Evolutionary conservation across 2,888 invertebrate species (phyloP).

Genomic region (Cistogaster globosa): DNA sequence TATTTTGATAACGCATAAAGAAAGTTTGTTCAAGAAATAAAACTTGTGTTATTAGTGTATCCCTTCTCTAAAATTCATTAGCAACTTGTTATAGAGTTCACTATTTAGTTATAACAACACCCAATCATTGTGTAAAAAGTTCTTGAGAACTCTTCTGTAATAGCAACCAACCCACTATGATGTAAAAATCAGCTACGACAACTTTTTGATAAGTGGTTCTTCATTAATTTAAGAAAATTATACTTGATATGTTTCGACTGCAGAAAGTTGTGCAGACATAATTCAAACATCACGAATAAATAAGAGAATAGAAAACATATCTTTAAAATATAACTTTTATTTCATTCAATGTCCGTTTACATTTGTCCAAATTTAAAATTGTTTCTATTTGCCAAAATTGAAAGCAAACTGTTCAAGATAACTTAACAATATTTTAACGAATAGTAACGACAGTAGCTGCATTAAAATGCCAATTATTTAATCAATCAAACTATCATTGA

Average conservation of each 20-base stretch:
- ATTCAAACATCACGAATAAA: neutral
- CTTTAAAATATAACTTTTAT: too few relatives aligned
- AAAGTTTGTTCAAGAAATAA: neutral
- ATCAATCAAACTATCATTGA: slow-evolving; percentile 8
- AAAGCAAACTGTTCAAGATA: too few relatives aligned
- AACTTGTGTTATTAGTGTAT: neutral
- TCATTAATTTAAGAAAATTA: neutral
- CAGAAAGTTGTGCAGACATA: neutral
- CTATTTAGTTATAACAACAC: too few relatives aligned
- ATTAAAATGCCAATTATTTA: slow-evolving; percentile 34
- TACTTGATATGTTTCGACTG: neutral
- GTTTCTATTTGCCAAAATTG: too few relatives aligned
- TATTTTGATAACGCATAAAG: neutral
- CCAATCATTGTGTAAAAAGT: neutral
- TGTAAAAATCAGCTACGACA: neutral
- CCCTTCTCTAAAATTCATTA: neutral
- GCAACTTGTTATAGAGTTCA: neutral
- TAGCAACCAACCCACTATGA: neutral
- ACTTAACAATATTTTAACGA: too few relatives aligned
- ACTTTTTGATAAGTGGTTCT: neutral
- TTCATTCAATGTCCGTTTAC: too few relatives aligned
- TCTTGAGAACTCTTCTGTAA: neutral
- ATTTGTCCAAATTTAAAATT: too few relatives aligned
- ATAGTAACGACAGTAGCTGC: neutral
- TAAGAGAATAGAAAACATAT: too few relatives aligned